Conservation (phyloP, 2,797 vertebrate species). For the Prionace glauca region DNA sequence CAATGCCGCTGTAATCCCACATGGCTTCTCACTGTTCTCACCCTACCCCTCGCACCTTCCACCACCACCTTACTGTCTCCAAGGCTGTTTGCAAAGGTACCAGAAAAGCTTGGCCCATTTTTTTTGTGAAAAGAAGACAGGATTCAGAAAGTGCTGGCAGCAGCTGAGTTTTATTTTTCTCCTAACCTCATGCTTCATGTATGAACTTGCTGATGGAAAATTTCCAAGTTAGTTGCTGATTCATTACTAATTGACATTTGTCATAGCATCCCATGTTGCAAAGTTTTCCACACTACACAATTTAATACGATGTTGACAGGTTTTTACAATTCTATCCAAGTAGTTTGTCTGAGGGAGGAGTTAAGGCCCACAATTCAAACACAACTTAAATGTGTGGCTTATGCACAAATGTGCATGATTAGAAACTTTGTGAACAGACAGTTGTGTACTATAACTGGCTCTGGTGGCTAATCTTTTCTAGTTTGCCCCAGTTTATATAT, state of each 20-base stretch:
- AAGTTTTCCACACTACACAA: background rate
- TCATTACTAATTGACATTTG: background rate
- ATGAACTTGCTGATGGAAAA: background rate
- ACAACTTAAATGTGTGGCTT: background rate
- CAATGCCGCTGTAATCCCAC: too few relatives aligned
- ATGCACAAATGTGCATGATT: background rate
- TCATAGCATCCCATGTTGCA: background rate
- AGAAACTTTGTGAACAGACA: background rate
- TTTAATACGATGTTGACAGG: background rate
- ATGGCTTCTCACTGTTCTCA: too few relatives aligned
- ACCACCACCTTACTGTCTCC: too few relatives aligned
- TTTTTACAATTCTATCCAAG: background rate
- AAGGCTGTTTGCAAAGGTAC: too few relatives aligned
- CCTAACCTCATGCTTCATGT: background rate
- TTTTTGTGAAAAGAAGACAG: background rate
- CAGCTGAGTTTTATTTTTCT: background rate
- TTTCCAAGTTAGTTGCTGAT: background rate
- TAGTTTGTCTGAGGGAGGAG: background rate
- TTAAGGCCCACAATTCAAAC: background rate
- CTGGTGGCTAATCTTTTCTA: background rate
- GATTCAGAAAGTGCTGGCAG: background rate
- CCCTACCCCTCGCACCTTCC: too few relatives aligned
- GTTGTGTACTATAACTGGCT: background rate
- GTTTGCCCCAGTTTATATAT: background rate
- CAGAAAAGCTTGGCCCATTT: background rate